Percentiles rank a stretch among this genome's conserved stretches.
phyloP scores from a whole-genome alignment of 2,888 invertebrate genomes.

The Diaperis boleti region DNA sequence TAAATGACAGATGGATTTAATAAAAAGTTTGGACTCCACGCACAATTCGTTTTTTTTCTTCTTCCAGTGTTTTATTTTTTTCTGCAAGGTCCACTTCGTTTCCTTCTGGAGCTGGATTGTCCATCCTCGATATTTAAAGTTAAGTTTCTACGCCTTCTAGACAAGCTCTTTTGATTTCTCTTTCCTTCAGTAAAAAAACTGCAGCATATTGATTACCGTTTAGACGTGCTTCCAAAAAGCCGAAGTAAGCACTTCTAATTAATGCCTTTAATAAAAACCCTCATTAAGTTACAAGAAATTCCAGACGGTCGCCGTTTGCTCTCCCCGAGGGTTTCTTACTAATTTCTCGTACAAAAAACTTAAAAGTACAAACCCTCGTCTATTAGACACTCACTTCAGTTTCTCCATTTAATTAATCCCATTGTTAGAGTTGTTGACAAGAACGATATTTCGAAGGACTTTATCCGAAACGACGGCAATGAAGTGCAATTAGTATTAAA shows the following conservation, averaged over 20 bases:
- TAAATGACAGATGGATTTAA: no score
- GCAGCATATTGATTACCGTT: neutral
- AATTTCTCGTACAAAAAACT: slow-evolving; percentile 1
- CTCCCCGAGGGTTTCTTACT: neutral
- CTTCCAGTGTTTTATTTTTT: no score
- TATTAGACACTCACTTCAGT: slow-evolving; percentile 3
- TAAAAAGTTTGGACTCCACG: no score
- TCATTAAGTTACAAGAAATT: neutral
- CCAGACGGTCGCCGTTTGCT: neutral
- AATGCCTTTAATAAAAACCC: neutral
- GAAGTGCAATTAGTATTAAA: no score
- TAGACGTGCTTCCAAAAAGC: neutral
- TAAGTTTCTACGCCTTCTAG: no score
- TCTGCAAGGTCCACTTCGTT: no score
- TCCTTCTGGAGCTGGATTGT: no score
- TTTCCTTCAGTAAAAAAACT: no score
- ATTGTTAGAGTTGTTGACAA: neutral
- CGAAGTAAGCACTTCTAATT: neutral
- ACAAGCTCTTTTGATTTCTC: no score
- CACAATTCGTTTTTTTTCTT: no score
- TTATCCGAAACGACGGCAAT: neutral
- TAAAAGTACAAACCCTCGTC: slow-evolving; percentile 1
- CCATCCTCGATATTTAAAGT: no score
- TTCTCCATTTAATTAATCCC: slow-evolving; percentile 4
- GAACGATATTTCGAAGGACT: slow-evolving; percentile 1